Base-by-base conservation (phyloP, 2,797 vertebrate species). In the Tachyglossus aculeatus region DNA sequence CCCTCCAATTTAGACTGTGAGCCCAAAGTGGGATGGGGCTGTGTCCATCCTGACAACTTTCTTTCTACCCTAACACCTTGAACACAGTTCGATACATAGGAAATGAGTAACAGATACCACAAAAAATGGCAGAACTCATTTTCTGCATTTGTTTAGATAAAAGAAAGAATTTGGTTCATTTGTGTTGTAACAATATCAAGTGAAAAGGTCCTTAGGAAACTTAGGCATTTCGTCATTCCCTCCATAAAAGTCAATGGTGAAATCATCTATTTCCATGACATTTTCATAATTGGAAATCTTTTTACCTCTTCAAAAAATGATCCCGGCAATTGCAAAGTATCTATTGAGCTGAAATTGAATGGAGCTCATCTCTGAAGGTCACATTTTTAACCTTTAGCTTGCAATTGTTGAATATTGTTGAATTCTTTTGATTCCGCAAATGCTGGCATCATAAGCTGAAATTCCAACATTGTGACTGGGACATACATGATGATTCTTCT, bases 341-440 rank as follows among this genome's bases (percentile, higher is more conserved):
- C 25, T 78, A 75, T 66, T 80, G 73, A 74, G 57, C 1, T 48
- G 50, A 66, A 59, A 19, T 5, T 55, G 43, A 80, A 74, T 67
- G 1, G 44, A 31, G 51, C 67, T 50, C 8, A 38, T 64, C 31
- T 71, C 58, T 44, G 59, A 74, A 86, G 65, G 40, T 32, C 81
- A 50, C 51, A 27, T 48, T 67, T 41, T 41, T 77, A 51, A 72
- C 39, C 47, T 34, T 3, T 50, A 59, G 18, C 32, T 33, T 1
- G 0, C 55, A 62, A 29, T 38, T 72, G 19, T 71, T 77, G 25
- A 84, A 74, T 12, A 29, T 63, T 63, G 70, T 61, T 52, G 62
- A 52, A 31, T 29, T 50, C 45, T 48, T 24, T 51, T 39, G n/a
- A n/a, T n/a, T n/a, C n/a, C n/a, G n/a, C 39, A n/a, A 54, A 24